Percentiles rank a stretch among this genome's conserved stretches.
phyloP scores from a whole-genome alignment of 2,888 invertebrate genomes.

The Eupithecia insigniata region DNA sequence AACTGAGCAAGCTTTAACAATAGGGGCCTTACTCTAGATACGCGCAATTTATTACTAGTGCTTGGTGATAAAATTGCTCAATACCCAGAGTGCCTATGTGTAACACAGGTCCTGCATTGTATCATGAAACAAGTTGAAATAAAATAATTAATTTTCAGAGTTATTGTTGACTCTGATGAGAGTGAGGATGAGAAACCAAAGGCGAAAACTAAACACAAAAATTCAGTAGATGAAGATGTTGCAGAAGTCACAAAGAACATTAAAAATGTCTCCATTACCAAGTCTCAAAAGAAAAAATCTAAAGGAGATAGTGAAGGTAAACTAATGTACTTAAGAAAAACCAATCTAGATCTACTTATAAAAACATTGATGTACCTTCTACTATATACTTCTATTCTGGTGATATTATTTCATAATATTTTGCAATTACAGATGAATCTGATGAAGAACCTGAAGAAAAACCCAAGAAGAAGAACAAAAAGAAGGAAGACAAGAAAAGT shows the following conservation, averaged over 20 bases:
- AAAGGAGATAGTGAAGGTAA: slow-evolving; percentile 67
- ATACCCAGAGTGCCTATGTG: neutral
- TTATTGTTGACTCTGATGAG: slow-evolving; percentile 71
- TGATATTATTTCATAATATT: slow-evolving; percentile 12
- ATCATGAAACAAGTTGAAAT: neutral
- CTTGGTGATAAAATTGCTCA: neutral
- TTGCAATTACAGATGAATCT: slow-evolving; percentile 64
- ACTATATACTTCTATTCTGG: neutral
- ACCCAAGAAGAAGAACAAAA: slow-evolving; percentile 70
- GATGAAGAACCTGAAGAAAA: slow-evolving; percentile 78
- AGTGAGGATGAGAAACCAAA: slow-evolving; percentile 81
- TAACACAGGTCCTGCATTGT: neutral
- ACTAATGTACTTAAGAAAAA: neutral
- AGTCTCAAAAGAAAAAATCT: slow-evolving; percentile 77
- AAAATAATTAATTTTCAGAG: slow-evolving; percentile 51
- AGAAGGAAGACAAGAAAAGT: slow-evolving; percentile 80
- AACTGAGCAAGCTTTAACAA: no score
- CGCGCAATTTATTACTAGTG: neutral
- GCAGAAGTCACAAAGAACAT: slow-evolving; percentile 83
- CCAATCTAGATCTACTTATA: neutral
- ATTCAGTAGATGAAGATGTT: slow-evolving; percentile 78
- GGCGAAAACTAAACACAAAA: slow-evolving; percentile 77
- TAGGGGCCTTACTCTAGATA: neutral
- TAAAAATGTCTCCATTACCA: slow-evolving; percentile 84
- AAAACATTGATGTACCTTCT: neutral